These are phyloP conservation scores for Leptogaster cylindrica DNA, from an alignment of 2,888 invertebrate genomes.

Conservation along the genomic window DNA sequence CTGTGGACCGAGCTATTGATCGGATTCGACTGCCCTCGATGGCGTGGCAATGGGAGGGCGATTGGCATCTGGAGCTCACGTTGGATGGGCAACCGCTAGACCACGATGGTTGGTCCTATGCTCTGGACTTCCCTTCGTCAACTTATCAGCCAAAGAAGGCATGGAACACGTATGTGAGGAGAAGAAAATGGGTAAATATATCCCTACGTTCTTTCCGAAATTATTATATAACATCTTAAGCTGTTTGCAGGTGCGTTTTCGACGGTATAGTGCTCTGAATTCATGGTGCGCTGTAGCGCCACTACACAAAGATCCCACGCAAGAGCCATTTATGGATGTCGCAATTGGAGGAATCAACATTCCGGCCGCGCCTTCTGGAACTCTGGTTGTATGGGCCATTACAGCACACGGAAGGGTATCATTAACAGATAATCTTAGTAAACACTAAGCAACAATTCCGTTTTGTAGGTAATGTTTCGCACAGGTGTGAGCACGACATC, in stretches of 20 bases:
- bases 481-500: conserved; percentile 79
- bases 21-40: conserved; percentile 87
- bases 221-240: background rate
- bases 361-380: conserved; percentile 77
- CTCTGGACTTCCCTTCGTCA: conserved; percentile 86
- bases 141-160: conserved; percentile 80
- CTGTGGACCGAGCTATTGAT: conserved; percentile 76
- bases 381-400: conserved; percentile 88
- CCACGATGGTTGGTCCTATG: conserved; percentile 93
- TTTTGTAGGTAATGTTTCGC: conserved; percentile 79
- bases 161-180: conserved; percentile 89
- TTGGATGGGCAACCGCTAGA: conserved; percentile 86
- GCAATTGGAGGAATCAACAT: conserved; percentile 84
- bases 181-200: conserved; percentile 79
- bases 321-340: conserved; percentile 91
- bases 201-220: background rate
- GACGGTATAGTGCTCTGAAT: conserved; percentile 87
- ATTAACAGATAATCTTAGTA: background rate
- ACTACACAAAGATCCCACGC: conserved; percentile 85
- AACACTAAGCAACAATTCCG: background rate
- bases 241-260: conserved; percentile 65
- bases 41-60: conserved; percentile 97
- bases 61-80: conserved; percentile 86
- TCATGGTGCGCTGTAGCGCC: conserved; percentile 93
- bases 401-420: conserved; percentile 87